Evolutionary conservation across 2,888 invertebrate species (phyloP).

Genomic region (Drosophila recens): DNA sequence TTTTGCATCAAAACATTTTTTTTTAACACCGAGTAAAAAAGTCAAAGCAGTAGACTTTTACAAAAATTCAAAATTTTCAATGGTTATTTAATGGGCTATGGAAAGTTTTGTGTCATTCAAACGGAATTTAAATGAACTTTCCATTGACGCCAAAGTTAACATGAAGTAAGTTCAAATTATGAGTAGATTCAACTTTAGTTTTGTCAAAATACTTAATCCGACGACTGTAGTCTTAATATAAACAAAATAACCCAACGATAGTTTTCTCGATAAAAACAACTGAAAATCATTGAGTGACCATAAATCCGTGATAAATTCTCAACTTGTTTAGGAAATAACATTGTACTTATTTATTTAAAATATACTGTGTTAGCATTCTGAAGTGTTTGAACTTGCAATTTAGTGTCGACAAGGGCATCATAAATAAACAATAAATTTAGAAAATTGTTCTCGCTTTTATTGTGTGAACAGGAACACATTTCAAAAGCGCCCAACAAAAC

Average conservation of each 20-base stretch:
- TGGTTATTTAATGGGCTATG: too few species aligned
- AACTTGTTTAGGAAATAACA: background rate
- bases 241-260: background rate
- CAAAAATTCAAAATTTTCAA: too few species aligned
- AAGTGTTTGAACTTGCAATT: conserved; percentile 53
- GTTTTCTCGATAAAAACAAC: too few species aligned
- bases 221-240: background rate
- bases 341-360: background rate
- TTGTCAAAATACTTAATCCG: too few species aligned
- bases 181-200: too few species aligned
- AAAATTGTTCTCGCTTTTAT: conserved; percentile 32
- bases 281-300: background rate
- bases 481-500: conserved; percentile 47
- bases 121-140: too few species aligned
- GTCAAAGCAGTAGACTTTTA: too few species aligned
- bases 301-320: background rate
- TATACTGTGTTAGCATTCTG: conserved; percentile 1
- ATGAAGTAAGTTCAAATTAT: too few species aligned
- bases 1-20: too few species aligned
- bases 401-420: conserved; percentile 61
- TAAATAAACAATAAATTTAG: conserved; percentile 57
- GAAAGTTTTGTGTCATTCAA: too few species aligned
- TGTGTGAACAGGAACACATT: conserved; percentile 55
- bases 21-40: too few species aligned
- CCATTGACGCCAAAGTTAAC: too few species aligned